These are phyloP conservation scores for Amaurobius ferox DNA, from an alignment of 2,888 invertebrate species.

Conservation along the genomic window DNA sequence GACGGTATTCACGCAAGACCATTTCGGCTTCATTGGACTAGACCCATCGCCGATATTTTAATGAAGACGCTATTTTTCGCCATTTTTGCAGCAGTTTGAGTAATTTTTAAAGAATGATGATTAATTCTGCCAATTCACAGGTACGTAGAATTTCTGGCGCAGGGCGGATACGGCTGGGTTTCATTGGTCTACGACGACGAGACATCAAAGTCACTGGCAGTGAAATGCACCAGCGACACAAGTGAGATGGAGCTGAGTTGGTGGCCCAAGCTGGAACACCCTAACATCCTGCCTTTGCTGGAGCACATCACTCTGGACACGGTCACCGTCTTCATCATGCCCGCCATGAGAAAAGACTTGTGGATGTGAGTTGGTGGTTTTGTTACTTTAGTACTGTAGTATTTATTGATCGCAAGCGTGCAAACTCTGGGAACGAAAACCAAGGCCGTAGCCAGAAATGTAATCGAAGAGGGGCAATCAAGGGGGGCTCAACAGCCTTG, in stretches of 20 bases:
- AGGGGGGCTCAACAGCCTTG: too few species aligned
- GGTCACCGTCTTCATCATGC: slow-evolving; percentile 48
- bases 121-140: background rate
- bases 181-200: slow-evolving; percentile 33
- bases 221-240: slow-evolving; percentile 38
- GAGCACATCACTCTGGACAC: slow-evolving; percentile 32
- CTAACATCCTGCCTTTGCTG: slow-evolving; percentile 28
- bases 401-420: too few species aligned
- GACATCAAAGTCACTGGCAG: background rate
- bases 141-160: slow-evolving; percentile 42
- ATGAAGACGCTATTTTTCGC: too few species aligned
- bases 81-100: too few species aligned
- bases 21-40: too few species aligned
- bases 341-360: slow-evolving; percentile 35
- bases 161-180: slow-evolving; percentile 46
- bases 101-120: too few species aligned
- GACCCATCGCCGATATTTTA: too few species aligned
- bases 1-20: too few species aligned
- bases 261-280: slow-evolving; percentile 43
- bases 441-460: too few species aligned
- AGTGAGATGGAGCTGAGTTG: slow-evolving; percentile 31
- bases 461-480: too few species aligned
- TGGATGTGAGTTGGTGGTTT: slow-evolving; percentile 43
- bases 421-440: too few species aligned
- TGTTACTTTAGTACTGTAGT: too few species aligned